Percentiles rank a stretch among this genome's conserved stretches.
Conservation (phyloP, 2,888 invertebrate species). For the Adelphocoris suturalis region DNA sequence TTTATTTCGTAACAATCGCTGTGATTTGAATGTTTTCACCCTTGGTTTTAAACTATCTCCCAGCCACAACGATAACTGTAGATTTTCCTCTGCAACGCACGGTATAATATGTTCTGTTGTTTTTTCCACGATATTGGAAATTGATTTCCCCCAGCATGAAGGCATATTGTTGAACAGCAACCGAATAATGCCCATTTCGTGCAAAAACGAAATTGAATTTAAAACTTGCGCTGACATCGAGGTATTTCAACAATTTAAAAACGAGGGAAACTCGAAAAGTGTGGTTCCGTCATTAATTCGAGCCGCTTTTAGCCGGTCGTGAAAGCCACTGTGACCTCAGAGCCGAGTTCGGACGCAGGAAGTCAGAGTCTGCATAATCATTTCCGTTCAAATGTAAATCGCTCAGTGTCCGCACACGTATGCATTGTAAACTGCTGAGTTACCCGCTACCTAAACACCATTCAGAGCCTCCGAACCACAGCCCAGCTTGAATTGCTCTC, state of each 20-base stretch:
- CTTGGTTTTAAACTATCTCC: too few species aligned
- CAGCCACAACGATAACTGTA: too few species aligned
- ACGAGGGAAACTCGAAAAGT: conserved; percentile 16
- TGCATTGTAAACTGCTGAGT: conserved; percentile 45
- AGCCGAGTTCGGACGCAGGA: conserved; percentile 57
- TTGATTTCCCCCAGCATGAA: too few species aligned
- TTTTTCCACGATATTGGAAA: too few species aligned
- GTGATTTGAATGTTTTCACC: too few species aligned
- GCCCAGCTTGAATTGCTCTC: not conserved
- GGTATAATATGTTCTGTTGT: too few species aligned
- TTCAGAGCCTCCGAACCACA: not conserved
- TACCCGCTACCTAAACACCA: conserved; percentile 25
- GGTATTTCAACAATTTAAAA: not conserved
- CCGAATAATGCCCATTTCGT: too few species aligned
- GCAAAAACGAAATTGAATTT: too few species aligned
- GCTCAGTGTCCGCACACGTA: conserved; percentile 65
- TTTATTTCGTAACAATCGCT: too few species aligned
- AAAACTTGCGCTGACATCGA: not conserved
- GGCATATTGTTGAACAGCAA: not conserved
- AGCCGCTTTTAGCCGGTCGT: not conserved
- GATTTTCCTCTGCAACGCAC: too few species aligned
- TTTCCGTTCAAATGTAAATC: conserved; percentile 69
- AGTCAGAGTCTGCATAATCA: conserved; percentile 67
- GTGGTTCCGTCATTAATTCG: not conserved
- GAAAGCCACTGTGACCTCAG: conserved; percentile 49